A percentile compares a stretch with the other conserved stretches of the same genome.
Evolutionary conservation across 2,797 vertebrate genomes (phyloP).

Genomic region (Megaceryle alcyon): DNA sequence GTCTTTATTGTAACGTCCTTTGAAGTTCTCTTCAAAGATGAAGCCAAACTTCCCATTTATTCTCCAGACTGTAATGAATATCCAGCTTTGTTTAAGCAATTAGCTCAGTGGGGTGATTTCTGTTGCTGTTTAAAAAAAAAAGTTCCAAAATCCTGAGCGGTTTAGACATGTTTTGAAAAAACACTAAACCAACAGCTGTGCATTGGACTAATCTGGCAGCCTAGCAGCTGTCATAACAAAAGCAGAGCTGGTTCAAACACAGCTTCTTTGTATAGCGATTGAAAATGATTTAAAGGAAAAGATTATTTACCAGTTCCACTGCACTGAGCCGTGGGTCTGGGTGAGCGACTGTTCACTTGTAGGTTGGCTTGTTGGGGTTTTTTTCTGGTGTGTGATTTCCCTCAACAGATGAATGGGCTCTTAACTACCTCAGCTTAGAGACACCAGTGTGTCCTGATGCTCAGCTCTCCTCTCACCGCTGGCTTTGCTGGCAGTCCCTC

Average conservation of each 20-base stretch:
- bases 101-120: not conserved
- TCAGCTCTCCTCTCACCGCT: not conserved
- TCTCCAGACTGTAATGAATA: not conserved
- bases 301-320: not conserved
- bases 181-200: slow-evolving; percentile 14
- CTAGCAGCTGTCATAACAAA: slow-evolving; percentile 48
- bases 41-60: not conserved
- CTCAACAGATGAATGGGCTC: not conserved
- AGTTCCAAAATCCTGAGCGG: not conserved
- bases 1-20: not conserved
- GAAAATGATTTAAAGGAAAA: not conserved
- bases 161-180: slow-evolving; percentile 3
- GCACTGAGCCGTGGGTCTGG: not conserved
- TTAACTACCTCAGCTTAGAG: not conserved
- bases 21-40: slow-evolving; percentile 39
- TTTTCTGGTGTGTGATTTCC: too few relatives aligned
- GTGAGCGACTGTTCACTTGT: not conserved
- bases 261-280: not conserved
- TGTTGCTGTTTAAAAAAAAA: not conserved
- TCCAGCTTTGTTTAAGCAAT: slow-evolving; percentile 5
- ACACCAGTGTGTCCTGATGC: fast-evolving
- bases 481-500: not conserved
- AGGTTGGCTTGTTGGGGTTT: not conserved
- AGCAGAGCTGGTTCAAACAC: slow-evolving; percentile 36
- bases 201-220: not conserved